Conservation (phyloP, 2,797 vertebrate species). For the Lepus oiostolus region DNA sequence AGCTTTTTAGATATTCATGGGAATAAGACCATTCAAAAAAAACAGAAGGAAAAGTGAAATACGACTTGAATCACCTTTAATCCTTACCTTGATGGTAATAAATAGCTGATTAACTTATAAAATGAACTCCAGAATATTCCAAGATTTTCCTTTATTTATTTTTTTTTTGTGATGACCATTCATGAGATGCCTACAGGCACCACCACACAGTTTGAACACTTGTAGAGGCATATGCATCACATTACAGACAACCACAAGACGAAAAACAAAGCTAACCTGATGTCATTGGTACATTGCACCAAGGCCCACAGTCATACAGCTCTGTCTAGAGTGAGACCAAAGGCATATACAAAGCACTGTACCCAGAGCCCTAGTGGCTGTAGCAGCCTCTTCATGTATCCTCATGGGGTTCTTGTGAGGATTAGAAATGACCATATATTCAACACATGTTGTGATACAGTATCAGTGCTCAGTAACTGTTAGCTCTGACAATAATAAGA, state of each 20-base stretch:
- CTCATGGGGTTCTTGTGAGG: neutral
- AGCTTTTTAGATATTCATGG: neutral
- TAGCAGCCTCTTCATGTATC: neutral
- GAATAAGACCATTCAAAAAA: neutral
- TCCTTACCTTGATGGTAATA: neutral
- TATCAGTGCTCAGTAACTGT: neutral
- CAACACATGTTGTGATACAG: too few relatives aligned
- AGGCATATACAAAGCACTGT: neutral
- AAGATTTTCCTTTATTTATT: neutral
- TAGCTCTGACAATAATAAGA: neutral
- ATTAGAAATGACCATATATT: neutral
- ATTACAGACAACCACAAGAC: neutral
- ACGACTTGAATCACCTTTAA: neutral
- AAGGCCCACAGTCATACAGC: neutral
- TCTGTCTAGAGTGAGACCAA: neutral
- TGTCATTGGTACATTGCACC: accelerated
- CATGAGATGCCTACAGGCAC: neutral
- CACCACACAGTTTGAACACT: neutral
- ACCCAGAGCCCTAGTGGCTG: neutral
- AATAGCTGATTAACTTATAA: neutral
- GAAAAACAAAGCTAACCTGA: neutral
- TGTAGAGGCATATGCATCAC: neutral
- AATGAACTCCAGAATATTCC: neutral
- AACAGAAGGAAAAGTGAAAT: neutral
- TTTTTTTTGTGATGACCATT: neutral